Percentiles rank a stretch among this genome's conserved stretches.
Conservation (phyloP, 1,140 invertebrate species). For the Ceratitis capitata region DNA sequence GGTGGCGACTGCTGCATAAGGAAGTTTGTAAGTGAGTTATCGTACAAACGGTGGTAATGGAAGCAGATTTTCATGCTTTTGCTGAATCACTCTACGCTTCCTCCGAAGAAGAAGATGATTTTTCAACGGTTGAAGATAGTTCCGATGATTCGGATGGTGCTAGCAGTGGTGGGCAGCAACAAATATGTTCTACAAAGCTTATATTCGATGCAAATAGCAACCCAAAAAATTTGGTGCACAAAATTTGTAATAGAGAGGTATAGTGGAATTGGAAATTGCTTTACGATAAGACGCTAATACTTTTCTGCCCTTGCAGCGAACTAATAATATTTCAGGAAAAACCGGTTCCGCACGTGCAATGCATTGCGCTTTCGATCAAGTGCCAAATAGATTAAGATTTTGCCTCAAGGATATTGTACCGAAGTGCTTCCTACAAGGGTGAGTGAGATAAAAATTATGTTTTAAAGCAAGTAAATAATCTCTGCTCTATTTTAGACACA, state of each 20-base stretch:
- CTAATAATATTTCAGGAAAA: slow-evolving; percentile 49
- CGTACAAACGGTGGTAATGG: neutral
- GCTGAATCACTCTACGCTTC: slow-evolving; percentile 51
- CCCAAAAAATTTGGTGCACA: slow-evolving; percentile 52
- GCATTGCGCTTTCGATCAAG: slow-evolving; percentile 67
- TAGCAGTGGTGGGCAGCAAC: neutral
- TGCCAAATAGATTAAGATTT: slow-evolving; percentile 71
- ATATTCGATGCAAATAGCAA: neutral
- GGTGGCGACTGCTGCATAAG: neutral
- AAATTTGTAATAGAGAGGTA: slow-evolving; percentile 57
- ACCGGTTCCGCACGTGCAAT: slow-evolving; percentile 48
- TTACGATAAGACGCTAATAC: neutral
- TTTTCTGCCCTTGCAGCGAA: neutral
- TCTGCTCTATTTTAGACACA: slow-evolving; percentile 71
- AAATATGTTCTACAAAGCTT: neutral
- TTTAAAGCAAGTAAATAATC: neutral
- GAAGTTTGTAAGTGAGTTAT: neutral
- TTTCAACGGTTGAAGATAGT: slow-evolving; percentile 51
- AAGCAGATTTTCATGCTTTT: neutral
- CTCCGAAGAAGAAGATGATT: slow-evolving; percentile 58
- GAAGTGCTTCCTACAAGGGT: slow-evolving; percentile 62
- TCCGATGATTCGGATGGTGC: slow-evolving; percentile 55
- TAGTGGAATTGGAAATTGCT: neutral
- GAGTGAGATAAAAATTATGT: slow-evolving; percentile 43
- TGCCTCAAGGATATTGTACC: slow-evolving; percentile 71